Conservation (phyloP, 2,888 invertebrate species). For the Dione vanillae region DNA sequence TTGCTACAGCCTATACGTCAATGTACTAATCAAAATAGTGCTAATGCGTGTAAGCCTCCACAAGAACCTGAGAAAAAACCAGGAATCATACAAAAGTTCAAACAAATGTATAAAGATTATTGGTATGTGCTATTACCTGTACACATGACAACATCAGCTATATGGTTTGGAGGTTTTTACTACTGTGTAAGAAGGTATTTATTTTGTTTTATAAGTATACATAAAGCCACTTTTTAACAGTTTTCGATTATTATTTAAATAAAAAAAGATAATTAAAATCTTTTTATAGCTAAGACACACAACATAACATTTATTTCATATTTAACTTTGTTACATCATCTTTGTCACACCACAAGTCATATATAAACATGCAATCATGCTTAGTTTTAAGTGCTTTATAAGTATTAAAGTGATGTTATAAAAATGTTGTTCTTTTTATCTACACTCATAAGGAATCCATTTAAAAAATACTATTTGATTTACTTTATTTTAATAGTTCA, state of each 20-base stretch:
- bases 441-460: too few relatives aligned
- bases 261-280: not conserved
- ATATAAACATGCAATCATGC: not conserved
- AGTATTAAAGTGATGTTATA: not conserved
- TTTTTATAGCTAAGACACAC: not conserved
- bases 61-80: slow-evolving; percentile 70
- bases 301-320: not conserved
- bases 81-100: slow-evolving; percentile 91
- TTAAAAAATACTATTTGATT: too few relatives aligned
- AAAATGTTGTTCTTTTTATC: not conserved
- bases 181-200: slow-evolving; percentile 92
- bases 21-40: slow-evolving; percentile 55
- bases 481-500: too few relatives aligned
- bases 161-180: slow-evolving; percentile 96
- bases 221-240: not conserved
- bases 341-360: too few relatives aligned
- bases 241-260: not conserved
- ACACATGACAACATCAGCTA: slow-evolving; percentile 93
- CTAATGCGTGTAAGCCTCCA: slow-evolving; percentile 48
- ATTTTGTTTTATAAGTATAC: slow-evolving; percentile 8
- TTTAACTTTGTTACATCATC: slow-evolving; percentile 1
- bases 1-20: slow-evolving; percentile 51
- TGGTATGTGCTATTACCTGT: slow-evolving; percentile 98
- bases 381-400: not conserved
- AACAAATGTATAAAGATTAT: slow-evolving; percentile 96